Conservation (phyloP, 2,888 invertebrate genomes). For the Agrochola macilenta region DNA sequence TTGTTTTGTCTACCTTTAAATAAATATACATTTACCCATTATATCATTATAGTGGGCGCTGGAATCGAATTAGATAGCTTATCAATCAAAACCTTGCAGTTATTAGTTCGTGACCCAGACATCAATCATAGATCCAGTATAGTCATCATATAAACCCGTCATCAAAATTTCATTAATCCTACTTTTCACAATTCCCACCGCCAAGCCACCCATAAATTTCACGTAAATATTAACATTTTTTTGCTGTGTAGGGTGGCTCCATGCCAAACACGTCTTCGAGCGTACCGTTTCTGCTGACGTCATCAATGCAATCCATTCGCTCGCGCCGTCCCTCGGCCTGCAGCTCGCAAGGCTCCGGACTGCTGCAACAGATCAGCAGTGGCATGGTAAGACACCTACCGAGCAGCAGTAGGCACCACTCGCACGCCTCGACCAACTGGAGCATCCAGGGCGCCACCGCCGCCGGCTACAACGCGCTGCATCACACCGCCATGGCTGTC, state of each 20-base stretch:
- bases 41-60: neutral
- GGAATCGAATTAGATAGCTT: slow-evolving; percentile 2
- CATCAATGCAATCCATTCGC: slow-evolving; percentile 91
- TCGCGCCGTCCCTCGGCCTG: slow-evolving; percentile 93
- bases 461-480: slow-evolving; percentile 89
- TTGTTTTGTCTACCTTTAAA: neutral
- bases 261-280: slow-evolving; percentile 97
- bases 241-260: slow-evolving; percentile 93
- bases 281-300: slow-evolving; percentile 95
- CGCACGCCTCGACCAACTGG: slow-evolving; percentile 84
- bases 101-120: neutral
- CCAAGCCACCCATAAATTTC: slow-evolving; percentile 26
- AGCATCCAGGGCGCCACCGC: slow-evolving; percentile 88
- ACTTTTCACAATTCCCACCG: slow-evolving; percentile 26
- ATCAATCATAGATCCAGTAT: neutral
- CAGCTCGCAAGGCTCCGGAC: slow-evolving; percentile 93
- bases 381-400: slow-evolving; percentile 98
- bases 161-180: slow-evolving; percentile 1
- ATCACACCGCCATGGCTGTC: slow-evolving; percentile 91
- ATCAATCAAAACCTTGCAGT: slow-evolving; percentile 3
- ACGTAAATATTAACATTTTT: slow-evolving; percentile 47
- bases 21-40: neutral
- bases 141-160: slow-evolving; percentile 2
- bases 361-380: slow-evolving; percentile 97
- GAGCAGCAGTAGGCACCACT: slow-evolving; percentile 89